A percentile compares a stretch with the other conserved stretches of the same genome.
Evolutionary conservation across 2,113 vertebrate genomes (phyloP).

Genomic region (Pseudopipra pipra): DNA sequence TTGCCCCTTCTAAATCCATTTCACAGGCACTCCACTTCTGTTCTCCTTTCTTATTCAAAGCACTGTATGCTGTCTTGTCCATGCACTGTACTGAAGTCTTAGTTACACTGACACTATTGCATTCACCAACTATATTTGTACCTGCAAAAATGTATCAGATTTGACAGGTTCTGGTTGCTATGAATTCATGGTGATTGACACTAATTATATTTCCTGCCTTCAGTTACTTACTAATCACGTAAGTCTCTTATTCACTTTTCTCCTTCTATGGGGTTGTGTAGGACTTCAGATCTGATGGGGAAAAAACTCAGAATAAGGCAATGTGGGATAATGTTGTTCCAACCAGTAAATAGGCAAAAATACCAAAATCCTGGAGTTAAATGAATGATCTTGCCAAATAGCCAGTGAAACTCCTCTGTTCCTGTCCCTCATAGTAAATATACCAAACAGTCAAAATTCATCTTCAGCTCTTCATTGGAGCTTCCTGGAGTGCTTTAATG

Average conservation of each 20-base stretch:
- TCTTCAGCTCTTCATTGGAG: neutral
- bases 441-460: neutral
- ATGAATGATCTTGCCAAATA: neutral
- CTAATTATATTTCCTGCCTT: slow-evolving; percentile 54
- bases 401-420: neutral
- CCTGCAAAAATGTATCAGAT: neutral
- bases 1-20: neutral
- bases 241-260: neutral
- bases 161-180: slow-evolving; percentile 50
- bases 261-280: slow-evolving; percentile 27
- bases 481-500: neutral
- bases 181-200: slow-evolving; percentile 56
- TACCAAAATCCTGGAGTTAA: neutral
- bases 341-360: neutral
- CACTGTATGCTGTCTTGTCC: neutral
- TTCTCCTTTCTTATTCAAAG: neutral
- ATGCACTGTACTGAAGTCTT: neutral
- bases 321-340: neutral
- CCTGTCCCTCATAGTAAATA: neutral
- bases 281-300: neutral
- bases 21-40: neutral
- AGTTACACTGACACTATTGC: neutral
- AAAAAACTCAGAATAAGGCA: neutral
- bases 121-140: neutral
- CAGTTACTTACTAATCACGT: slow-evolving; percentile 35